Base-by-base conservation (phyloP, 2,888 invertebrate species). In the Ectemnius continuus region DNA sequence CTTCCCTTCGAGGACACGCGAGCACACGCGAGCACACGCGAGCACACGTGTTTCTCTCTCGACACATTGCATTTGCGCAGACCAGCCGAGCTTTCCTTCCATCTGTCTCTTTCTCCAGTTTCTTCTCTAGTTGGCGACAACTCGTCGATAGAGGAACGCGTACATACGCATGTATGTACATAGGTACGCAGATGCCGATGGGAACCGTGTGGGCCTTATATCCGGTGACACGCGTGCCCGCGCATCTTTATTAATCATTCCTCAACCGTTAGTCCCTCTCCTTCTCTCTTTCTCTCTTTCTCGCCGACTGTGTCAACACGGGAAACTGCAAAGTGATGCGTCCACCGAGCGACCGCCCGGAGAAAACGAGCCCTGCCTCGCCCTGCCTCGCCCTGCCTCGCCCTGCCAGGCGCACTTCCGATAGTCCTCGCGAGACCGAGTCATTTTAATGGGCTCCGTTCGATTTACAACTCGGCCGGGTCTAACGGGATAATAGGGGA, bases 171-270 rank as follows among this genome's bases (percentile, higher is more conserved):
- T 52, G 60, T 64, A 70, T 59, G 52, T 61, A 74, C 67, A 52
- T 45, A 70, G 23, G 23, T 23, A 23, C 23, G 23, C 23, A 23
- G 52, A 67, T 62, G 66, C 56, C 78, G 79, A 71, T 82, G 79
- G 75, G 75, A 13, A 8, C 78, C 75, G 82, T 84, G 85, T 84
- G 87, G 86, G 84, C 76, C 86, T 88, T 87, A 88, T 90, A 90
- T 90, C 90, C 90, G 90, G 90, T 85, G 86, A 86, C 85, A 86
- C 85, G 86, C 90, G 89, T 90, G 90, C 80, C 84, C 84, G 82
- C 81, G 90, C 90, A 90, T 90, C 87, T 89, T 90, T 90, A 90
- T 90, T 87, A 88, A 90, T 90, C 88, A 80, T 79, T 86, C 85
- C 84, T 83, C 87, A 80, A 87, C 86, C 86, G 88, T 88, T 87